phyloP scores from a whole-genome alignment of 2,797 vertebrate genomes.

The Brachyrhaphis roseni region DNA sequence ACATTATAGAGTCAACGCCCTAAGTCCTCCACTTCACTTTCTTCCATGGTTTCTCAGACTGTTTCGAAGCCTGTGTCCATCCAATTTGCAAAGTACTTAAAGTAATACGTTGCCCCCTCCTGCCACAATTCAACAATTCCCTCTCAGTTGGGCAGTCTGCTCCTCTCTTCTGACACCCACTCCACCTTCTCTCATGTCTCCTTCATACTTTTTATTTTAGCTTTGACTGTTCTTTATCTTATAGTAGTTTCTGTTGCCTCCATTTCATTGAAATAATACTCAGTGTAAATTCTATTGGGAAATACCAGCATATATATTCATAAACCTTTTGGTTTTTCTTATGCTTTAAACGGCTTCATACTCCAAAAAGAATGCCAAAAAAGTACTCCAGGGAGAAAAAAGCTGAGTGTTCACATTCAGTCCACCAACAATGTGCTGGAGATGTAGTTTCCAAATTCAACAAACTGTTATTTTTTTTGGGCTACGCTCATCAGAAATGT shows the following conservation, averaged over 20 bases:
- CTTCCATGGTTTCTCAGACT: conserved; percentile 48
- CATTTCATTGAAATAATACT: conserved; percentile 18
- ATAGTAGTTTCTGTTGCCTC: conserved; percentile 18
- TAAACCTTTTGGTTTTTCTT: conserved; percentile 10
- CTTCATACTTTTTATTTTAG: conserved; percentile 47
- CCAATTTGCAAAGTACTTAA: conserved; percentile 68
- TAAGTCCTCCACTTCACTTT: conserved; percentile 58
- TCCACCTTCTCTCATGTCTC: conserved; percentile 52
- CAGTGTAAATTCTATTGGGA: not conserved
- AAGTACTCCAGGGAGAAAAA: not conserved
- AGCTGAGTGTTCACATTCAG: not conserved
- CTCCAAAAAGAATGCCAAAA: conserved; percentile 3
- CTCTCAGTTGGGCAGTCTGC: conserved; percentile 45
- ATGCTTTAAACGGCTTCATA: conserved; percentile 19
- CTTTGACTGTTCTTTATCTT: conserved; percentile 32
- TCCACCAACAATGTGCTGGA: not conserved
- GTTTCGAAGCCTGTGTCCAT: conserved; percentile 52
- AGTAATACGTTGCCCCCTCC: conserved; percentile 56
- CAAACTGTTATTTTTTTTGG: not conserved
- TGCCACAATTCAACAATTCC: conserved; percentile 51
- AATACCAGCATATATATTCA: conserved; percentile 21
- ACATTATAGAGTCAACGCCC: conserved; percentile 68
- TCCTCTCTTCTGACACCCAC: conserved; percentile 55
- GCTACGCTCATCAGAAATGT: not conserved
- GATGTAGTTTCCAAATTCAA: not conserved